Evolutionary conservation across 2,113 vertebrate species (phyloP).

Genomic region (Pelecanus crispus): DNA sequence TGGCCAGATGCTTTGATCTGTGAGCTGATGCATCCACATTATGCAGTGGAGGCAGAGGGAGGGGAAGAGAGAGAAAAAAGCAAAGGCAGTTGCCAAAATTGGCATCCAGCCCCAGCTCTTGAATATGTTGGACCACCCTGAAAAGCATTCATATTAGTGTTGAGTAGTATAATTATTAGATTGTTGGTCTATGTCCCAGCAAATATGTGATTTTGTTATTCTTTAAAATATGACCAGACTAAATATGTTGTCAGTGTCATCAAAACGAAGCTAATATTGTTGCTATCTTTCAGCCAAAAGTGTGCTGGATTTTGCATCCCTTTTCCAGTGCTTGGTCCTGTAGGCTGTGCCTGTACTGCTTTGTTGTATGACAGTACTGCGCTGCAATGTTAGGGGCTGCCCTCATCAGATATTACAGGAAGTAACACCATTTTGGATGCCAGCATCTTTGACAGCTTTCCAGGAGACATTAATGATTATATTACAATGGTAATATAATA

Average conservation of each 20-base stretch:
- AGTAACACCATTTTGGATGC: neutral
- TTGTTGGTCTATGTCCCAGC: conserved; percentile 27
- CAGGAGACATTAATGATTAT: neutral
- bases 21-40: conserved; percentile 7
- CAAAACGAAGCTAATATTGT: conserved; percentile 13
- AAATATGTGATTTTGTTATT: conserved; percentile 56
- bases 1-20: conserved; percentile 41
- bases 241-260: conserved; percentile 54
- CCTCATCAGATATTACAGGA: neutral
- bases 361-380: neutral
- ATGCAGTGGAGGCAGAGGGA: neutral
- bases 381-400: neutral
- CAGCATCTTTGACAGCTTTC: neutral
- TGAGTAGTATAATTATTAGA: conserved; percentile 41
- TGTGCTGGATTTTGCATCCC: neutral
- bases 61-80: neutral
- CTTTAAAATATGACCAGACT: conserved; percentile 54
- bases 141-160: conserved; percentile 27
- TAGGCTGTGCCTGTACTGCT: neutral
- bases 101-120: conserved; percentile 15
- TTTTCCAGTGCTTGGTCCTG: neutral
- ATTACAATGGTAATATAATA: neutral
- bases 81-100: conserved; percentile 30
- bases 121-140: conserved; percentile 50
- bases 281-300: conserved; percentile 2